Percentiles rank a stretch among this genome's conserved stretches.
Conservation (phyloP, 1,140 invertebrate genomes). For the Brachystomella parvula region DNA sequence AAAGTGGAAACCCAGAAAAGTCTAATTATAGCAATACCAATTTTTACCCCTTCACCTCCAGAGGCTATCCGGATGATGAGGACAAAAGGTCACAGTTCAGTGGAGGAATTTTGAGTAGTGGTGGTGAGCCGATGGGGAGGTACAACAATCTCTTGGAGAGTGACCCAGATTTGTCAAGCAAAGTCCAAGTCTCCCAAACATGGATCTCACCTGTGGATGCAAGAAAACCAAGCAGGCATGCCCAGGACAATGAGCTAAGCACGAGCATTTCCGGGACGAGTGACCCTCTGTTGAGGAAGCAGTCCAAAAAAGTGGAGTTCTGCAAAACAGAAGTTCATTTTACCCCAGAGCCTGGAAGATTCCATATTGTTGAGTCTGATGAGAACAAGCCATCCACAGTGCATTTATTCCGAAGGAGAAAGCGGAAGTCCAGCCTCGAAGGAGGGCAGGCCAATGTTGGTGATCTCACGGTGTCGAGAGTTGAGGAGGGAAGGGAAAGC, state of each 20-base stretch:
- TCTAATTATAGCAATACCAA: neutral
- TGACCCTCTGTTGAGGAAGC: constrained; percentile 18
- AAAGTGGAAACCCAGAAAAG: neutral
- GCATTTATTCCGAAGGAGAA: constrained; percentile 59
- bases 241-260: constrained; percentile 30
- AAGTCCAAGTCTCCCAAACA: constrained; percentile 31
- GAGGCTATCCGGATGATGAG: neutral
- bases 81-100: neutral
- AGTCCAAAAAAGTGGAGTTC: constrained; percentile 66
- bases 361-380: constrained; percentile 77
- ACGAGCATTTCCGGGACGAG: constrained; percentile 32
- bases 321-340: constrained; percentile 79
- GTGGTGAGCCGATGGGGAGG: neutral
- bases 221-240: constrained; percentile 27
- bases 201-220: constrained; percentile 34
- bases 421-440: constrained; percentile 8
- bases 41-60: neutral
- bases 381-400: constrained; percentile 67
- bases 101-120: constrained; percentile 2
- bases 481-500: too few relatives aligned
- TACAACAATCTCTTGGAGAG: neutral
- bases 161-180: neutral
- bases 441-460: neutral
- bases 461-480: neutral
- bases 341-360: constrained; percentile 68